Conservation (phyloP, 2,113 vertebrate species). For the Otocyon megalotis region DNA sequence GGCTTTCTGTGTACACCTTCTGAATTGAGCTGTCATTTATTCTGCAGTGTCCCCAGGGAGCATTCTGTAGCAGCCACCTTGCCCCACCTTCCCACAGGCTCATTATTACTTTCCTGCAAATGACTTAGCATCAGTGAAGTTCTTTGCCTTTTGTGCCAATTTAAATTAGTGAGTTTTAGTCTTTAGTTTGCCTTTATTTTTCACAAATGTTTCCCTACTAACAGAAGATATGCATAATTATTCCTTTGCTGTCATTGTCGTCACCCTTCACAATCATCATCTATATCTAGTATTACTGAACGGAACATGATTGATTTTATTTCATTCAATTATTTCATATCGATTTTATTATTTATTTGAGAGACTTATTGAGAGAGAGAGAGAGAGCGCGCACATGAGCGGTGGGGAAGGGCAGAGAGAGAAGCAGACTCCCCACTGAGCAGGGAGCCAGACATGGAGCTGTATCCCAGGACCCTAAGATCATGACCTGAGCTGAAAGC, state of each 20-base stretch:
- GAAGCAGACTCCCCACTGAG: no score
- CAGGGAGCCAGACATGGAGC: no score
- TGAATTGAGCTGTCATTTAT: background rate
- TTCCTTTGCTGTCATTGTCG: background rate
- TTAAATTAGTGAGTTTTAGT: background rate
- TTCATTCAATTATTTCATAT: background rate
- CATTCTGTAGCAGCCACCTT: background rate
- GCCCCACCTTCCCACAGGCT: background rate
- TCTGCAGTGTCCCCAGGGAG: accelerated
- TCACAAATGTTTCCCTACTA: background rate
- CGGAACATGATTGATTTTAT: background rate
- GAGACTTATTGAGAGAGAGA: no score
- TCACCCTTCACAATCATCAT: background rate
- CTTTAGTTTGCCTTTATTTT: background rate
- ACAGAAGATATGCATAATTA: background rate
- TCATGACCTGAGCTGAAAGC: no score
- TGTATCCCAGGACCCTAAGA: no score
- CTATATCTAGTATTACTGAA: background rate
- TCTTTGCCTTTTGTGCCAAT: background rate
- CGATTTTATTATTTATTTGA: background rate
- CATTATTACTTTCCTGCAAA: no score
- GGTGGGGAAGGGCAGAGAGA: no score
- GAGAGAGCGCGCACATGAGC: no score
- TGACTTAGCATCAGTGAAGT: background rate
- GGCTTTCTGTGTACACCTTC: background rate